phyloP scores from a whole-genome alignment of 1,140 invertebrate genomes.

The Antheraea mylitta region DNA sequence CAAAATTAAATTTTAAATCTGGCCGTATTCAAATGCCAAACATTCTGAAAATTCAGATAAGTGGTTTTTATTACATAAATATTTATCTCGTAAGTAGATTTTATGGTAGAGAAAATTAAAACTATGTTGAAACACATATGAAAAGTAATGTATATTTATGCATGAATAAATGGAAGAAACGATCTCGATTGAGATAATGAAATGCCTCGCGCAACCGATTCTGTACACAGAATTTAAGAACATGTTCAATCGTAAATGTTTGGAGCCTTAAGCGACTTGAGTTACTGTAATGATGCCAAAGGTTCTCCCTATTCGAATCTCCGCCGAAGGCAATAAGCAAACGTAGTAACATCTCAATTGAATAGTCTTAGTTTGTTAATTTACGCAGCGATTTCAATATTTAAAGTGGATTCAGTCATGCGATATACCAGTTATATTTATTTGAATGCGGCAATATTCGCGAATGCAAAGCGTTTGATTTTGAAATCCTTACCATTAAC shows the following conservation, averaged over 20 bases:
- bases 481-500: neutral
- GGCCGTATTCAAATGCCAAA: no score
- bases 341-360: conserved; percentile 11
- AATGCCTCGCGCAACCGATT: neutral
- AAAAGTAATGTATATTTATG: no score
- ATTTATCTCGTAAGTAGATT: no score
- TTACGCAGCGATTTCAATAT: neutral
- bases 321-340: conserved; percentile 7
- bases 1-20: no score
- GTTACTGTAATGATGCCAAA: conserved; percentile 16
- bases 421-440: neutral
- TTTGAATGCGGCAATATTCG: neutral
- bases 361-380: conserved; percentile 3
- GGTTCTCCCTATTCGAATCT: conserved; percentile 3
- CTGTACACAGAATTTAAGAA: neutral
- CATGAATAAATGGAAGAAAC: neutral
- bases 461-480: neutral
- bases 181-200: neutral
- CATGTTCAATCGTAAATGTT: neutral
- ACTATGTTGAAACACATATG: no score
- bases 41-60: no score
- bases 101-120: no score
- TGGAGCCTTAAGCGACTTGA: neutral
- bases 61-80: no score
- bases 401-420: neutral